These are phyloP conservation scores for Theodoxus fluviatilis DNA, from an alignment of 2,888 invertebrate genomes.

Conservation along the genomic window DNA sequence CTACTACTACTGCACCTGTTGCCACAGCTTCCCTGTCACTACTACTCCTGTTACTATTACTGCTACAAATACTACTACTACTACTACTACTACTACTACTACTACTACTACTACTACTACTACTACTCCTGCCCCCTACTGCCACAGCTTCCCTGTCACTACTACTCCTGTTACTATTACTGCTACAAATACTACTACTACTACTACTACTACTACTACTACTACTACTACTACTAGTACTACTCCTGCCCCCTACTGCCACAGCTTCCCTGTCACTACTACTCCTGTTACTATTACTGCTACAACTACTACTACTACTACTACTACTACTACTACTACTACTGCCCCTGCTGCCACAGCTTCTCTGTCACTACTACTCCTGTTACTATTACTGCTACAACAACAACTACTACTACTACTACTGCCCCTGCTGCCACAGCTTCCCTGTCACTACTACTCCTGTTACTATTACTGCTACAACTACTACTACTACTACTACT, in stretches of 20 bases:
- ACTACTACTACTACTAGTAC: constrained; percentile 26
- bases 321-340: constrained; percentile 21
- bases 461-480: constrained; percentile 10
- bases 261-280: constrained; percentile 3
- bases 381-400: constrained; percentile 23
- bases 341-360: constrained; percentile 17
- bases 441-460: constrained; percentile 21
- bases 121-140: no score
- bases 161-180: constrained; percentile 21
- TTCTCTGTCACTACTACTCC: constrained; percentile 13
- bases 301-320: constrained; percentile 24
- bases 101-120: constrained; percentile 24
- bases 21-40: no score
- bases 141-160: no score
- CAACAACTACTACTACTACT: constrained; percentile 21
- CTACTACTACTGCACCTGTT: no score
- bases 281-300: constrained; percentile 18
- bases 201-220: constrained; percentile 27
- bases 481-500: constrained; percentile 17
- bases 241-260: no score
- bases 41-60: no score
- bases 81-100: constrained; percentile 24
- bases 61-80: no score
- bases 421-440: constrained; percentile 18
- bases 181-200: constrained; percentile 23